These are phyloP conservation scores for Zaprionus lineosus DNA, from an alignment of 2,888 invertebrate species.

Conservation along the genomic window DNA sequence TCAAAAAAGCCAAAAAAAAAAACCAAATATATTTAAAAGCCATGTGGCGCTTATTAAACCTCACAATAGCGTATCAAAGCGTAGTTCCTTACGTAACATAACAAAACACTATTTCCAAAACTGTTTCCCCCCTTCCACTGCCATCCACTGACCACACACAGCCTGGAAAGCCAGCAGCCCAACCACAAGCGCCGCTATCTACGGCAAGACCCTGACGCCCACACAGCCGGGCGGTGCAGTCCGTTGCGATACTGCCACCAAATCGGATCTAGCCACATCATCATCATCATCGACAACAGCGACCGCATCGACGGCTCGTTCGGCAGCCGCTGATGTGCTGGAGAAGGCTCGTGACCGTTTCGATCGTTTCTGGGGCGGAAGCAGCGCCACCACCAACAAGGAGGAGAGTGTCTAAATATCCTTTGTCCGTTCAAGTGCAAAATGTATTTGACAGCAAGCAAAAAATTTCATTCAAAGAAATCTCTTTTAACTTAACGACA, in stretches of 20 bases:
- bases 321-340: constrained; percentile 87
- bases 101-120: constrained; percentile 76
- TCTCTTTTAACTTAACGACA: too few relatives aligned
- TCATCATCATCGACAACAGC: constrained; percentile 70
- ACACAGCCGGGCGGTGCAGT: constrained; percentile 67
- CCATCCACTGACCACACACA: constrained; percentile 57
- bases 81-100: constrained; percentile 73
- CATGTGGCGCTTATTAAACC: too few relatives aligned
- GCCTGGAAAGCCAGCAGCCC: constrained; percentile 79
- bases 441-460: constrained; percentile 46
- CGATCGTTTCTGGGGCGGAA: constrained; percentile 91
- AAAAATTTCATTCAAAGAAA: too few relatives aligned
- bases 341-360: constrained; percentile 92
- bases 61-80: constrained; percentile 60
- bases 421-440: constrained; percentile 47
- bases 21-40: too few relatives aligned
- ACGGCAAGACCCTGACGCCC: constrained; percentile 67
- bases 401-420: constrained; percentile 84
- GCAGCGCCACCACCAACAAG: constrained; percentile 84
- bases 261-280: constrained; percentile 46
- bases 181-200: constrained; percentile 59
- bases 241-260: constrained; percentile 51
- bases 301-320: constrained; percentile 77
- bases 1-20: too few relatives aligned
- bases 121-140: constrained; percentile 75